Evolutionary conservation across 37 sponge, comb jelly and placozoan species (phyloP).

Genomic region (Eunapius fragilis): DNA sequence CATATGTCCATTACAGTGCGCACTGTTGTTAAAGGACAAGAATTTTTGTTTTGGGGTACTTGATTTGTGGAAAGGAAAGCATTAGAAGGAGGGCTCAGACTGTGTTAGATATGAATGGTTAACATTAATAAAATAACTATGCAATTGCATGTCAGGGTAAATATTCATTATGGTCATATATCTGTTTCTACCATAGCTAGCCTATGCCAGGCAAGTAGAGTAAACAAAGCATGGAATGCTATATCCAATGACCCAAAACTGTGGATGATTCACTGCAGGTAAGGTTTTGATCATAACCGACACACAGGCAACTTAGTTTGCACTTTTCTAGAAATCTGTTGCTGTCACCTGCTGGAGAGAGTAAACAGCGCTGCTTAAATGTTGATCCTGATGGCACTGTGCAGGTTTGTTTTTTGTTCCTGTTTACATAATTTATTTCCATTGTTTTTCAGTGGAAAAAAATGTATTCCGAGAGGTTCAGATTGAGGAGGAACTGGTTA

Average conservation of each 20-base stretch:
- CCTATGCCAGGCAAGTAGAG: constrained; percentile 59
- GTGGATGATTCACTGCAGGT: constrained; percentile 41
- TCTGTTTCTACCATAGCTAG: constrained; percentile 51
- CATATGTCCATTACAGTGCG: no score
- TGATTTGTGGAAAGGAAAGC: no score
- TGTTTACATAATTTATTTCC: not conserved
- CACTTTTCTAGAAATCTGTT: constrained; percentile 37
- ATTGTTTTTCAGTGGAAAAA: constrained; percentile 76
- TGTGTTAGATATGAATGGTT: no score
- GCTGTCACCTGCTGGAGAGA: constrained; percentile 54
- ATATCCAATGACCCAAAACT: constrained; percentile 49
- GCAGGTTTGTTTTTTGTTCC: constrained; percentile 18
- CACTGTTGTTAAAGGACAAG: no score
- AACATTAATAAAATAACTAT: no score
- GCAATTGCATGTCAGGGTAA: no score
- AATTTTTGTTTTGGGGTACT: no score
- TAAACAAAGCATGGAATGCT: constrained; percentile 66
- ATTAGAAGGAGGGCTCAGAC: no score
- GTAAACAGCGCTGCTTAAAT: constrained; percentile 18
- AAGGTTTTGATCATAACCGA: not conserved
- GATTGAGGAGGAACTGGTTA: constrained; percentile 93
- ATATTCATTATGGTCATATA: not conserved
- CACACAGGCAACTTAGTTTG: not conserved
- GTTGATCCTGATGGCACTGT: constrained; percentile 34
- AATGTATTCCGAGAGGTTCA: constrained; percentile 89